These are phyloP conservation scores for Catocala nupta DNA, from an alignment of 2,888 invertebrate species.

Conservation along the genomic window DNA sequence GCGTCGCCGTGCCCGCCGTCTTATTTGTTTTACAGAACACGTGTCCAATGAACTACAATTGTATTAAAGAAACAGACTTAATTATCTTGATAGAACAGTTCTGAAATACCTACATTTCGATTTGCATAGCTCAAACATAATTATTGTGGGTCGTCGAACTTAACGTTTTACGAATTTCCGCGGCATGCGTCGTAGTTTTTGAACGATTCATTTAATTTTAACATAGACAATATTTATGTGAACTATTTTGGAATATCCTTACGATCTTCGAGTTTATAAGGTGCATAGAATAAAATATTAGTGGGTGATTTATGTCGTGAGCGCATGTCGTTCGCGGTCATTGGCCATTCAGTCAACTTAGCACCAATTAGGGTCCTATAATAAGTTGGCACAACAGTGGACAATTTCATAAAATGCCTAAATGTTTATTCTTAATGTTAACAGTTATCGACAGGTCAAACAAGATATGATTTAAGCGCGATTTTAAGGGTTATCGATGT, in stretches of 20 bases:
- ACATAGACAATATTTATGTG: slow-evolving; percentile 39
- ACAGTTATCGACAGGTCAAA: too few species aligned
- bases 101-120: slow-evolving; percentile 20
- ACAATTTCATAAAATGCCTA: too few species aligned
- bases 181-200: slow-evolving; percentile 2
- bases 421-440: too few species aligned
- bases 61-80: slow-evolving; percentile 38
- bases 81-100: slow-evolving; percentile 35
- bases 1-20: background rate
- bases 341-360: too few species aligned
- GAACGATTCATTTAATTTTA: slow-evolving; percentile 12
- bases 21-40: slow-evolving; percentile 7
- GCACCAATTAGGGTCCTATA: too few species aligned
- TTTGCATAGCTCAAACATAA: slow-evolving; percentile 40
- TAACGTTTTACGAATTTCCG: slow-evolving; percentile 29
- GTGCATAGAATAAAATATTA: background rate
- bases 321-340: too few species aligned
- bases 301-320: too few species aligned
- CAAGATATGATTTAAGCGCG: too few species aligned
- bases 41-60: slow-evolving; percentile 21
- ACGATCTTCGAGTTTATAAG: slow-evolving; percentile 21
- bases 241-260: slow-evolving; percentile 31
- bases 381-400: too few species aligned
- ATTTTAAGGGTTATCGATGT: too few species aligned
- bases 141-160: slow-evolving; percentile 40